A percentile compares a stretch with the other conserved stretches of the same genome.
Evolutionary conservation across 2,113 vertebrate genomes (phyloP).

Genomic region (Nothobranchius kuhntae): DNA sequence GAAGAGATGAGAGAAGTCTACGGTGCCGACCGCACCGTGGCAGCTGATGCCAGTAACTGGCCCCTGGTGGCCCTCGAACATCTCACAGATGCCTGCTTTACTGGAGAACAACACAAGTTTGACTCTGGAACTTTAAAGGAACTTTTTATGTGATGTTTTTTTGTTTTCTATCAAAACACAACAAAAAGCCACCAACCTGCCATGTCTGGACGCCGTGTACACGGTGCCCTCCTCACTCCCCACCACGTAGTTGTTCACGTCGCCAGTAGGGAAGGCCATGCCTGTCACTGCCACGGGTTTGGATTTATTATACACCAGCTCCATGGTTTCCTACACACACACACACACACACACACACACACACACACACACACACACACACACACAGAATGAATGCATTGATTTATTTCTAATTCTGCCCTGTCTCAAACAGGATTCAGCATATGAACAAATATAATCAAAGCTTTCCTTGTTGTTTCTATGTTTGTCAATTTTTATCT

Average conservation of each 20-base stretch:
- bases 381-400: no score
- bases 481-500: no score
- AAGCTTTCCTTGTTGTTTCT: no score
- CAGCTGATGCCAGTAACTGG: constrained; percentile 97
- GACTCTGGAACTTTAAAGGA: no score
- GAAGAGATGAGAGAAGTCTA: constrained; percentile 97
- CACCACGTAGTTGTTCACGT: constrained; percentile 98
- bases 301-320: constrained; percentile 96
- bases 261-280: constrained; percentile 95
- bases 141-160: not conserved
- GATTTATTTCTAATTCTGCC: no score
- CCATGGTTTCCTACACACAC: constrained; percentile 92
- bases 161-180: not conserved
- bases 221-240: constrained; percentile 96
- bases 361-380: constrained; percentile 15
- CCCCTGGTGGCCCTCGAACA: constrained; percentile 97
- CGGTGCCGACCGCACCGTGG: constrained; percentile 91
- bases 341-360: constrained; percentile 10
- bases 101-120: constrained; percentile 67
- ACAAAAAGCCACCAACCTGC: constrained; percentile 82
- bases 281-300: constrained; percentile 95
- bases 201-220: constrained; percentile 96
- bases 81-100: constrained; percentile 96
- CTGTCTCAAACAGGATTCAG: no score
- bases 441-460: no score